Evolutionary conservation across 1,140 invertebrate species (phyloP), one percentile per base, ranked within the genome.

Genomic region (Atta texana): DNA sequence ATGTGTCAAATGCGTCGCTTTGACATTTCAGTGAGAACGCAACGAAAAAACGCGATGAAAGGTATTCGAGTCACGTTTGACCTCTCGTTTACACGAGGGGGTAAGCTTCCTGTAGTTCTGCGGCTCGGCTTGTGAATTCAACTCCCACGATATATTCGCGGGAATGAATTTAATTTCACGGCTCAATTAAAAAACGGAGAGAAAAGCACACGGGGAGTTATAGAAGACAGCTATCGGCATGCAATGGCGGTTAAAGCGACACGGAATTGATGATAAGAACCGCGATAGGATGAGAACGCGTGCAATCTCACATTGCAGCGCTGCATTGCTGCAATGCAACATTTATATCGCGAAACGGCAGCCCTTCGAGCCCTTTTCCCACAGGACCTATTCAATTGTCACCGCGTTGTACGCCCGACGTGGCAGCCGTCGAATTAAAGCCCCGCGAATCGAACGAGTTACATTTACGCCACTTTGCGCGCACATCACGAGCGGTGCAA

Each of bases 11-110:
- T 28, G 28, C 1, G 14, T 49, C 57, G 14, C 44, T 57, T 69
- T 57, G 78, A 81, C 34, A 7, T 57, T 71, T 81, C n/a, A n/a
- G 21, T 68, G 49, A 18, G 10, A 24, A 24, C 0, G n/a, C 0
- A 8, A 8, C 14, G 63, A 66, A 55, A 81, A 71, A 39, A 18
- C 31, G 31, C 16, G 16, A 24, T 14, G 64, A 59, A 71, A 81
- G 57, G 16, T 31, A 81, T 81, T 71, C 66, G 34, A 81, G 66
- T 81, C 66, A 81, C 78, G 66, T 51, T 57, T 55, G 64, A 81
- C 77, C 49, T 80, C 63, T 24, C 63, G 31, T 34, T 39, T 14
- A 28, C 31, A 24, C 57, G 34, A 14, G 64, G 0, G 24, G 21
- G 4, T 39, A 12, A 12, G 34, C 39, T 81, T 81, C 53, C 77